Percentiles rank a stretch among this genome's conserved stretches.
Conservation (phyloP, 2,797 vertebrate species). For the Onychomys torridus region DNA sequence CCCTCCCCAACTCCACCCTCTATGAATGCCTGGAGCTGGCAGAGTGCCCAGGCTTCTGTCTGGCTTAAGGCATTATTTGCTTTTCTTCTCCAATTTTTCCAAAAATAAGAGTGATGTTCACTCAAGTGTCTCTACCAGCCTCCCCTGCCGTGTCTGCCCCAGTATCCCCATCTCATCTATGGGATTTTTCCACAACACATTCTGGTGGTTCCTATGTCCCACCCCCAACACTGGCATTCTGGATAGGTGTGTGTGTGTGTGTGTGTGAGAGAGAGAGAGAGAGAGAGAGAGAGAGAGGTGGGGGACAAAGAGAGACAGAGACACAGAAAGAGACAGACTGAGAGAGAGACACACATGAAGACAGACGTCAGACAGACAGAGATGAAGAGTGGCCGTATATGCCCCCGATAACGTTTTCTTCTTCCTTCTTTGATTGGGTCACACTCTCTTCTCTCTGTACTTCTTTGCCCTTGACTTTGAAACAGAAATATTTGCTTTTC, state of each 20-base stretch:
- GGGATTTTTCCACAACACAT: neutral
- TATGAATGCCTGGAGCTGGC: too few relatives aligned
- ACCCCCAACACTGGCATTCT: neutral
- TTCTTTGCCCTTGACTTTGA: conserved; percentile 33
- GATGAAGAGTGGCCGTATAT: neutral
- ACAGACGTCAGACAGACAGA: neutral
- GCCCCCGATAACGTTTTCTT: neutral
- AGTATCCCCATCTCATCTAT: neutral
- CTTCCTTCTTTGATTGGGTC: neutral
- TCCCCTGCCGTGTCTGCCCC: neutral
- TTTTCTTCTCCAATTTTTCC: conserved; percentile 41
- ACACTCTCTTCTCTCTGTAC: neutral
- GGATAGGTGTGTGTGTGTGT: neutral
- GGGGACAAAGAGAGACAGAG: neutral
- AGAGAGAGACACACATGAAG: neutral
- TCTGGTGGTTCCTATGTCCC: neutral
- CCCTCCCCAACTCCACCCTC: neutral
- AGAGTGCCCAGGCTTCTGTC: neutral
- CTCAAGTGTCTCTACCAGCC: neutral
- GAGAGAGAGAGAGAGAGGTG: neutral
- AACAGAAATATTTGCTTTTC: neutral
- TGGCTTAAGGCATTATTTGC: neutral
- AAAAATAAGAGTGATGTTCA: neutral
- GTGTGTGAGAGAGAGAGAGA: neutral
- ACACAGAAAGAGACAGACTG: neutral